phyloP scores from a whole-genome alignment of 2,888 invertebrate species.

The Drosophila meridiana region DNA sequence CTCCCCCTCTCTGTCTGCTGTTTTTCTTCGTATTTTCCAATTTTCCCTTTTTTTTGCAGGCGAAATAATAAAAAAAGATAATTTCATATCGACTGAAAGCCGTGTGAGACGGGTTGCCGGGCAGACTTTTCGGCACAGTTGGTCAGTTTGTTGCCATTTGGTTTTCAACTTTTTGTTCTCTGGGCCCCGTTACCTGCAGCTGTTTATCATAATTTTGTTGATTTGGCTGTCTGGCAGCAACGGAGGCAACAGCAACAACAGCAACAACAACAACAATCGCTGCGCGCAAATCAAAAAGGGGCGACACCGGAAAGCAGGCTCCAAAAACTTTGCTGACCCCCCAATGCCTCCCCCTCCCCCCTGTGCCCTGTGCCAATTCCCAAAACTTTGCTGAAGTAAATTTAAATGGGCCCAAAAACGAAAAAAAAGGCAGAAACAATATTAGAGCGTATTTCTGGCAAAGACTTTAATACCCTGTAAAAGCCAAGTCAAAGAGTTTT shows the following conservation, averaged over 20 bases:
- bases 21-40: slow-evolving; percentile 22
- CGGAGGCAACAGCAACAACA: slow-evolving; percentile 37
- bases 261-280: slow-evolving; percentile 47
- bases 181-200: slow-evolving; percentile 73
- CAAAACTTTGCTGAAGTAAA: slow-evolving; percentile 72
- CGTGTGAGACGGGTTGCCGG: slow-evolving; percentile 2
- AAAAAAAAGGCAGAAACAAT: slow-evolving; percentile 31
- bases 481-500: slow-evolving; percentile 15
- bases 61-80: slow-evolving; percentile 51
- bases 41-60: slow-evolving; percentile 36
- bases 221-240: slow-evolving; percentile 78
- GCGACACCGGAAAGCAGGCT: slow-evolving; percentile 54
- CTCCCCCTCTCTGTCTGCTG: slow-evolving; percentile 7
- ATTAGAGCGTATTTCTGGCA: slow-evolving; percentile 43
- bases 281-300: slow-evolving; percentile 46
- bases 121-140: slow-evolving; percentile 53
- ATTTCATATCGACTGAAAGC: slow-evolving; percentile 60
- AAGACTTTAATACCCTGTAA: slow-evolving; percentile 55
- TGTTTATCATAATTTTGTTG: slow-evolving; percentile 81
- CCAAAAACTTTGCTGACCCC: slow-evolving; percentile 48
- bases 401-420: slow-evolving; percentile 61
- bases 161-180: slow-evolving; percentile 28
- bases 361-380: not conserved
- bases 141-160: slow-evolving; percentile 57
- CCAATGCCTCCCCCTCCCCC: not conserved